Conservation (phyloP, 2,888 invertebrate genomes). For the Lasioglossum vierecki region DNA sequence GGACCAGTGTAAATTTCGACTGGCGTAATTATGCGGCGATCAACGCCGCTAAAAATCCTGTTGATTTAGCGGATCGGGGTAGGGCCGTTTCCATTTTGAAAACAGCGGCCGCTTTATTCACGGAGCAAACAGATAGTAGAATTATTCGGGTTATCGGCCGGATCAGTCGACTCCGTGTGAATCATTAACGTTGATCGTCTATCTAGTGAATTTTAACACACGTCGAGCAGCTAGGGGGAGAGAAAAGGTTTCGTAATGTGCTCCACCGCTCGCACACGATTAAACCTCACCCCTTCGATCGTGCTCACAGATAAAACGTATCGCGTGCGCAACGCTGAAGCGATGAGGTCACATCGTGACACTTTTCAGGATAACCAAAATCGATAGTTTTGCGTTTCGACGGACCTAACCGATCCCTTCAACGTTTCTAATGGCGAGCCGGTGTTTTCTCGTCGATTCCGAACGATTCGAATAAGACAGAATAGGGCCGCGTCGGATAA, state of each 20-base stretch:
- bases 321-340: slow-evolving; percentile 45
- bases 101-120: not conserved
- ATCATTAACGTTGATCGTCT: slow-evolving; percentile 74
- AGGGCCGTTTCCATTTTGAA: not conserved
- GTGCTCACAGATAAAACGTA: slow-evolving; percentile 43
- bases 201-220: slow-evolving; percentile 68
- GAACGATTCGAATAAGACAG: not conserved
- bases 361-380: slow-evolving; percentile 58
- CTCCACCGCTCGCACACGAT: slow-evolving; percentile 48
- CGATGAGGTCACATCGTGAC: slow-evolving; percentile 61
- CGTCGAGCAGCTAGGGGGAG: slow-evolving; percentile 9
- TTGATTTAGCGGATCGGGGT: not conserved
- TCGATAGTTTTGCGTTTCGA: slow-evolving; percentile 43
- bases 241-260: slow-evolving; percentile 65
- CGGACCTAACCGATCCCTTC: not conserved
- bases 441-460: not conserved
- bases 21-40: not conserved
- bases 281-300: slow-evolving; percentile 52
- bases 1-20: not conserved
- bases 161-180: slow-evolving; percentile 42
- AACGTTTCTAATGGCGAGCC: not conserved
- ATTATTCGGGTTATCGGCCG: slow-evolving; percentile 49
- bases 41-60: not conserved
- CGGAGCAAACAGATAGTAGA: not conserved
- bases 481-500: not conserved